Percentiles rank a stretch among this genome's conserved stretches.
phyloP scores from a whole-genome alignment of 2,888 invertebrate genomes.

The Stramonita haemastoma region DNA sequence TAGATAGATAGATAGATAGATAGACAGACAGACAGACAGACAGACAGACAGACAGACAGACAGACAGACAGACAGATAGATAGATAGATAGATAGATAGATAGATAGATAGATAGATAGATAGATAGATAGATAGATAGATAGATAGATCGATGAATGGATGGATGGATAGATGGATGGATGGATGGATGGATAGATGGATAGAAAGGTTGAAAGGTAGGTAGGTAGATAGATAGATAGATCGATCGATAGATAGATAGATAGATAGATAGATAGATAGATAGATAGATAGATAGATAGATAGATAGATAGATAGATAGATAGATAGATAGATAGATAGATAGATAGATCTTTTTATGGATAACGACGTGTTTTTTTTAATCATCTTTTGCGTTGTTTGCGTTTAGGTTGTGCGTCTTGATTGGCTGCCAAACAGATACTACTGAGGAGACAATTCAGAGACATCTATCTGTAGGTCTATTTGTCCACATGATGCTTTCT shows the following conservation, averaged over 20 bases:
- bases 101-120: background rate
- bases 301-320: conserved; percentile 30
- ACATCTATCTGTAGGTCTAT: too few species aligned
- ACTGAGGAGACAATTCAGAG: too few species aligned
- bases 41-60: too few species aligned
- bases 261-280: background rate
- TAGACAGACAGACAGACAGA: too few species aligned
- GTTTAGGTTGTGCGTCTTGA: too few species aligned
- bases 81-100: background rate
- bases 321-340: conserved; percentile 30
- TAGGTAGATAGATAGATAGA: conserved; percentile 28
- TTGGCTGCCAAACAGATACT: too few species aligned
- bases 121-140: conserved; percentile 30
- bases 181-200: background rate
- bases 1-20: conserved; percentile 29
- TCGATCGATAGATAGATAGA: conserved; percentile 17
- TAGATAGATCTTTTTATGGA: background rate
- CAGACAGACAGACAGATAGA: conserved; percentile 19
- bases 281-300: conserved; percentile 26
- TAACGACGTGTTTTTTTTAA: too few species aligned
- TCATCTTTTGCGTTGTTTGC: too few species aligned
- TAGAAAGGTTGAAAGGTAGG: background rate
- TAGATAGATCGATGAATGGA: conserved; percentile 18
- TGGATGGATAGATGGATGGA: conserved; percentile 1
- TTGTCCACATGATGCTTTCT: too few species aligned